Evolutionary conservation across 2,113 vertebrate genomes (phyloP).

Genomic region (Grus americana): DNA sequence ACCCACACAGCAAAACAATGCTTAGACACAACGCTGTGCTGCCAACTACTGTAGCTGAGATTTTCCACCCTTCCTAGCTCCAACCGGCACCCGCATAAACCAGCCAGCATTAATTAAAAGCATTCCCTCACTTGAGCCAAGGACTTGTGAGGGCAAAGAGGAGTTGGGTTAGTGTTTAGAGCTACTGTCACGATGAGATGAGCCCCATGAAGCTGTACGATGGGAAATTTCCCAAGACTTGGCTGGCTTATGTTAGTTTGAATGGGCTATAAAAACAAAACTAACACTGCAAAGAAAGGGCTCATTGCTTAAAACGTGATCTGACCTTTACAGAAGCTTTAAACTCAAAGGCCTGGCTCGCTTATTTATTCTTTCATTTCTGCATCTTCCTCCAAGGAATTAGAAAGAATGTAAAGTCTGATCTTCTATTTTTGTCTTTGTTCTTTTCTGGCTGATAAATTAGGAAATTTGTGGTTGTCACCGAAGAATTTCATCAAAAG

Average conservation of each 20-base stretch:
- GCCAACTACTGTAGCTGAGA: slow-evolving; percentile 39
- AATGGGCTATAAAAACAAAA: slow-evolving; percentile 37
- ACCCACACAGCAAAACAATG: not conserved
- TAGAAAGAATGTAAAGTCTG: not conserved
- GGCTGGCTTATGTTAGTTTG: not conserved
- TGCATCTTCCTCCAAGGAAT: slow-evolving; percentile 5
- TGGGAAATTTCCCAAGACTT: slow-evolving; percentile 51
- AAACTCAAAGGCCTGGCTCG: not conserved
- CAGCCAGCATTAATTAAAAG: slow-evolving; percentile 38
- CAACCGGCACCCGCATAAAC: not conserved
- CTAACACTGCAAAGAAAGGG: not conserved
- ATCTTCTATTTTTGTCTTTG: not conserved
- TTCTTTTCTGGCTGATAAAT: not conserved
- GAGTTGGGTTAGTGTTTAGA: not conserved
- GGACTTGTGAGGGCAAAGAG: not conserved
- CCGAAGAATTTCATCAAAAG: slow-evolving; percentile 7
- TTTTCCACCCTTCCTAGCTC: slow-evolving; percentile 31
- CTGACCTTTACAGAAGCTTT: slow-evolving; percentile 26
- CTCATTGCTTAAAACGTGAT: slow-evolving; percentile 28
- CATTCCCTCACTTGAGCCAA: slow-evolving; percentile 8
- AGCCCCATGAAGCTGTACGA: not conserved
- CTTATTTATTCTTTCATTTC: slow-evolving; percentile 35
- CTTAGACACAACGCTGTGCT: not conserved
- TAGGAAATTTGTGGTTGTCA: not conserved
- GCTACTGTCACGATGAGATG: slow-evolving; percentile 37